Evolutionary conservation across 2,797 vertebrate species (phyloP).

Genomic region (Acrossocheilus fasciatus): DNA sequence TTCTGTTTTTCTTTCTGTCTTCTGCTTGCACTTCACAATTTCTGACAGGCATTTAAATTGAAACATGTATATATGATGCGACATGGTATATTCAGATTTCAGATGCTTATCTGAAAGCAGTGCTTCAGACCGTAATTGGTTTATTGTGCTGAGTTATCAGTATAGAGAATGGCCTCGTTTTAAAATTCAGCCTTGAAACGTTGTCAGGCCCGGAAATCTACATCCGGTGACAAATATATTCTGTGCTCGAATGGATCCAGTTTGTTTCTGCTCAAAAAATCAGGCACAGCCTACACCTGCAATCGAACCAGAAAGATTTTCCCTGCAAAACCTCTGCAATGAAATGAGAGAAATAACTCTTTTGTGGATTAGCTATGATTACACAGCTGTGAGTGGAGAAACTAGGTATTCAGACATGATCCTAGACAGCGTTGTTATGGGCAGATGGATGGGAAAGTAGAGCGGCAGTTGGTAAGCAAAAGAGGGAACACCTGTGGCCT

Average conservation of each 20-base stretch:
- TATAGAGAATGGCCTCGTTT: slow-evolving; percentile 51
- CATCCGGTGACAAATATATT: slow-evolving; percentile 46
- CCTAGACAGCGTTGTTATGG: slow-evolving; percentile 7
- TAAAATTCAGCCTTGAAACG: slow-evolving; percentile 58
- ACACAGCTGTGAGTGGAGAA: slow-evolving; percentile 27
- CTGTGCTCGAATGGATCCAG: slow-evolving; percentile 48
- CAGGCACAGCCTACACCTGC: not conserved
- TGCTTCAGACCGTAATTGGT: slow-evolving; percentile 33
- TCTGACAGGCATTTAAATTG: slow-evolving; percentile 17
- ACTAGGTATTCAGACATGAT: not conserved
- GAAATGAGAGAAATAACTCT: slow-evolving; percentile 21
- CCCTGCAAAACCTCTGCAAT: slow-evolving; percentile 12
- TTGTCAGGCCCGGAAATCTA: slow-evolving; percentile 52
- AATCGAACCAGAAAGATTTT: not conserved
- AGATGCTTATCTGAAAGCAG: slow-evolving; percentile 30
- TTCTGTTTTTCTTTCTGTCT: not conserved
- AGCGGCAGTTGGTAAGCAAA: slow-evolving; percentile 50
- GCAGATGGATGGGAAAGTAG: slow-evolving; percentile 37
- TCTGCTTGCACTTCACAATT: not conserved
- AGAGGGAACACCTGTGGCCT: slow-evolving; percentile 66
- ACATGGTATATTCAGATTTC: slow-evolving; percentile 26
- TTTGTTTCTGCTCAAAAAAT: slow-evolving; percentile 51
- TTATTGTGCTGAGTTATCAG: slow-evolving; percentile 62
- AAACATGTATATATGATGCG: slow-evolving; percentile 16
- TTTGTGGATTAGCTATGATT: slow-evolving; percentile 31